Base-by-base conservation (phyloP, 2,113 vertebrate genomes). In the Chrysochloris asiatica region DNA sequence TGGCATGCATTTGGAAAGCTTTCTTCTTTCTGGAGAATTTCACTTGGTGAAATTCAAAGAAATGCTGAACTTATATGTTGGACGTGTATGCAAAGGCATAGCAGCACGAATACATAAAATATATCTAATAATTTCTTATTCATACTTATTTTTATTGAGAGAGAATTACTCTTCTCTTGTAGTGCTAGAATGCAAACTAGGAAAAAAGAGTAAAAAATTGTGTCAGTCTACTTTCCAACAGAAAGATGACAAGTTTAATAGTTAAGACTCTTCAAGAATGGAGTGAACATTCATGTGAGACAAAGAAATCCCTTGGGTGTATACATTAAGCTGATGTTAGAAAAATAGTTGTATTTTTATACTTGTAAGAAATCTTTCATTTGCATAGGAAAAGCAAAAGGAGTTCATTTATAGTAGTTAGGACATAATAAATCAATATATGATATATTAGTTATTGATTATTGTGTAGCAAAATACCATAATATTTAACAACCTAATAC, bases 11-110 rank as follows among this genome's bases (percentile, higher is more conserved):
- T 90, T 76, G 73, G 52, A 92, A 69, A 45, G 77, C 76, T 91
- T 84, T 95, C 41, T 90, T 91, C 85, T 86, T 93, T 83, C 75
- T 73, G 59, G 54, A 95, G 83, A 83, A 63, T 52, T 69, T 90
- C 56, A 77, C 22, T 43, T 67, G 12, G 50, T 72, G 79, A 80
- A 76, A 91, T 88, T 72, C 92, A 69, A 65, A 95, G 83, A 94
- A 90, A 83, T 78, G 76, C 76, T 87, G 76, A 93, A 30, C 54
- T 86, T 71, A 43, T 73, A 63, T 88, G 91, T 73, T 92, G 45
- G 88, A n/a, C 45, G 22, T 67, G 14, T 75, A 80, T 43, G 16
- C n/a, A 83, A 50, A 83, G 85, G n/a, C 48, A 43, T 6, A 77
- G 50, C 22, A 54, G 69, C 63, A 72, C 33, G 50, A 81, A 59